Evolutionary conservation across 2,888 invertebrate genomes (phyloP).

Genomic region (Agonopterix arenella): DNA sequence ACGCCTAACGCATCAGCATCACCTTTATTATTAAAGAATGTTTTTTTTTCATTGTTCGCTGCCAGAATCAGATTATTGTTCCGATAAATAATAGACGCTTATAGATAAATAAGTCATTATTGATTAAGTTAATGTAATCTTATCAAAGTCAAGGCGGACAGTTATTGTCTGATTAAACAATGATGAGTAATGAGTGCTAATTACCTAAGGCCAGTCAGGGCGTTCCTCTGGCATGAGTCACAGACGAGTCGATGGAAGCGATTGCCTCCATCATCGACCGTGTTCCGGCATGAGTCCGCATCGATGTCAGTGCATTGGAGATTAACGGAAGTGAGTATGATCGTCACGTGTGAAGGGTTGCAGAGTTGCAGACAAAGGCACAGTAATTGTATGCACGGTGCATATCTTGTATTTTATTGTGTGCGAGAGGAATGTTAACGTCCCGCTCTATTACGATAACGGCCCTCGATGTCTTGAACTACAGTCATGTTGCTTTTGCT

Average conservation of each 20-base stretch:
- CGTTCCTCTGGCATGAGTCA: constrained; percentile 63
- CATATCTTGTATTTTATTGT: not conserved
- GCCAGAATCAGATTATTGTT: too few species aligned
- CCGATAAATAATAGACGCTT: too few species aligned
- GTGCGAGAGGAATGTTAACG: too few species aligned
- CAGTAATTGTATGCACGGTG: constrained; percentile 9
- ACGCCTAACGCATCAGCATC: too few species aligned
- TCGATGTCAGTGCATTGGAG: constrained; percentile 19
- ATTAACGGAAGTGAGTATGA: constrained; percentile 24
- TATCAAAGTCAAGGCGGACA: constrained; percentile 13
- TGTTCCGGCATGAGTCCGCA: constrained; percentile 40
- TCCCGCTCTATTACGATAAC: too few species aligned
- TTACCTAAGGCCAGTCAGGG: constrained; percentile 56
- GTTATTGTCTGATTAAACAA: constrained; percentile 37
- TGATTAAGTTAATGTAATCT: constrained; percentile 15
- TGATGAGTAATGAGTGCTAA: constrained; percentile 64
- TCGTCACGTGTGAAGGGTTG: constrained; percentile 28
- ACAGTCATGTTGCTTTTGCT: not conserved
- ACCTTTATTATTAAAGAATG: too few species aligned
- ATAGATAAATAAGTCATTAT: constrained; percentile 1
- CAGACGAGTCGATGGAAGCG: constrained; percentile 25
- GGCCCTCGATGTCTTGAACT: not conserved
- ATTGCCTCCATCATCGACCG: constrained; percentile 27
- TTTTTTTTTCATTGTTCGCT: too few species aligned
- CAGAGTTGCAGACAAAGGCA: constrained; percentile 7